Base-by-base conservation (phyloP, 2,113 vertebrate genomes). In the Lepus europaeus region DNA sequence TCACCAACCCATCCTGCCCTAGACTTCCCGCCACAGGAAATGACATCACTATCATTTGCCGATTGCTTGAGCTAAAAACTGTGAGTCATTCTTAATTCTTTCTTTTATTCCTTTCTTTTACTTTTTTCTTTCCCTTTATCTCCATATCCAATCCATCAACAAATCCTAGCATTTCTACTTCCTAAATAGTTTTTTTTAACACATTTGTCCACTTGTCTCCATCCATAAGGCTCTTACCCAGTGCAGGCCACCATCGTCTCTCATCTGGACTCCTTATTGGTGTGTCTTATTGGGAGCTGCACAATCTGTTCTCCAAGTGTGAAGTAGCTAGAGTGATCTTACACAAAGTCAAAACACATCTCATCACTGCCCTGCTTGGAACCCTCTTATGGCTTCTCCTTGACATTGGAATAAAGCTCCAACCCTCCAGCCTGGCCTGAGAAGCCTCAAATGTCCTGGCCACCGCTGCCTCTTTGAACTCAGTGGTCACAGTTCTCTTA, bases 301-400 rank as follows among this genome's bases (percentile, higher is more conserved):
- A n/a, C 2, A 33, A 11, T 66, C 61, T 17, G 53, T 61, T 77
- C 78, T 77, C 83, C 11, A 13, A 27, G 11, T 7, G 17, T 3
- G 19, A 68, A 70, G 61, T 22, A 92, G 61, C 49, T 66, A 81
- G 27, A 22, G 36, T 56, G 77, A 87, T 22, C 66, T 70, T 64
- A 49, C 45, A 63, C 56, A 94, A 76, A 73, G 73, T 14, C n/a
- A 92, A 87, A 91, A 22, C 63, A 76, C 49, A 73, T 77, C 64
- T 9, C n/a, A 29, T 77, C 29, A 10, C 36, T 31, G 20, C 23
- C 64, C 63, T 56, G 25, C 36, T 93, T 87, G 22, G 73, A 51
- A 76, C 27, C 11, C 4, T 45, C 19, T 14, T 2, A 7, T 53
- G 76, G 45, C n/a, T 97, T 95, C 84, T 79, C 51, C 66, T 78